Conservation (phyloP, 2,113 vertebrate genomes). For the Propithecus coquereli region DNA sequence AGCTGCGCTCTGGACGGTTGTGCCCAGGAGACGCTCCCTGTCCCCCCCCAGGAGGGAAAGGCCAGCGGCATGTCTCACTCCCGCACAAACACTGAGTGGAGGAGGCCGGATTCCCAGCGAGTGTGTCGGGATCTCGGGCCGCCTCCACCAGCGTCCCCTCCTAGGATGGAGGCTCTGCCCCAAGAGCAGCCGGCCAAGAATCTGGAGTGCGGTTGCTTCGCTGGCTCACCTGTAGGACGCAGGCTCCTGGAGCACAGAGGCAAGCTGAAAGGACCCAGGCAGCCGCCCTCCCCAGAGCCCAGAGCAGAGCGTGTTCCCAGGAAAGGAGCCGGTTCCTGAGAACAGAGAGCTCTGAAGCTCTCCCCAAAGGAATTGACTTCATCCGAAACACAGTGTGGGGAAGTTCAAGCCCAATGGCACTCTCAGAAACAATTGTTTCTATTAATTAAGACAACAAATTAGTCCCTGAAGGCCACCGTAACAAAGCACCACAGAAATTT, state of each 20-base stretch:
- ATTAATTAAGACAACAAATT: not conserved
- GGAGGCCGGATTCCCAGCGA: not conserved
- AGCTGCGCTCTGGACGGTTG: not conserved
- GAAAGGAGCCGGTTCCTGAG: not conserved
- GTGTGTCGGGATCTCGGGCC: not conserved
- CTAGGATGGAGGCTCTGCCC: accelerated
- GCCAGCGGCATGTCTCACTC: not conserved
- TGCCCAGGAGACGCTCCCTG: not conserved
- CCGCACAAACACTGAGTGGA: not conserved
- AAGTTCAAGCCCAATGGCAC: not conserved
- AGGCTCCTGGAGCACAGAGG: not conserved
- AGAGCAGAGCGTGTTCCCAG: not conserved
- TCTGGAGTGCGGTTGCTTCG: not conserved
- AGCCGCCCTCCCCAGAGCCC: too few species aligned
- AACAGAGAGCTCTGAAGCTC: not conserved
- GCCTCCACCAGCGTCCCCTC: too few species aligned
- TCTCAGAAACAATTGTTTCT: not conserved
- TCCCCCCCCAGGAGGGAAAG: not conserved
- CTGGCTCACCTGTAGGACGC: not conserved
- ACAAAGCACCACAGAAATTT: not conserved
- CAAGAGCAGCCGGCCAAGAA: not conserved
- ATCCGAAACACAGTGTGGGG: not conserved
- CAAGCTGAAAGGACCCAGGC: not conserved
- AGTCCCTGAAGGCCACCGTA: too few species aligned
- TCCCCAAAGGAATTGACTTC: not conserved